Base-by-base conservation (phyloP, 2,113 vertebrate species). In the Otolemur garnettii region DNA sequence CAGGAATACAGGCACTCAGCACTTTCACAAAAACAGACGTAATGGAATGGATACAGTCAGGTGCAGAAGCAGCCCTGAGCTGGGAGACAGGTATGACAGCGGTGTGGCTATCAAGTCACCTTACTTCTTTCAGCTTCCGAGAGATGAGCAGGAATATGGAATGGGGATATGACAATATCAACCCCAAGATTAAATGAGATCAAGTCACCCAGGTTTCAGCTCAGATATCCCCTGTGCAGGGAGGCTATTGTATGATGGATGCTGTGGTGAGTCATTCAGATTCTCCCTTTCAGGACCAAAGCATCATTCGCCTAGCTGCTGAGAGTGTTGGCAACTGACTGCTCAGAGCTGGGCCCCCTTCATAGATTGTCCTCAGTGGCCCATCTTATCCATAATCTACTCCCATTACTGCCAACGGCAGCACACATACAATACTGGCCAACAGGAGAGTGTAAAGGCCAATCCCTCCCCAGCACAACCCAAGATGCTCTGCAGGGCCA, bases 111-210 rank as follows among this genome's bases (percentile, higher is more conserved):
- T 5, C 12, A 74, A 77, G 22, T 89, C 82, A 50, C 57, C 82
- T 84, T 24, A 80, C 55, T 64, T 77, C 62, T 87, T 59, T 91
- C 50, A 66, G 24, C 7, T 88, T 69, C 50, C 18, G 7, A 86
- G 75, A 94, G 59, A 17, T 87, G 83, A 93, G 90, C 19, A 14
- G 59, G 18, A 24, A 66, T n/a, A 60, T 12, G 68, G 82, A 79
- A 15, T n/a, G 38, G 38, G 21, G 22, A 59, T 81, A 69, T 71
- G 59, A 85, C 22, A 78, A 26, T 59, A 75, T 66, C 30, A 13
- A 85, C 10, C 7, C 38, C 28, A 81, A 45, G n/a, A 87, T 64
- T 81, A 87, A 80, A 72, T 19, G 10, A 4, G 4, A 87, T 87
- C 21, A 15, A 9, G 38, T n/a, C 53, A 57, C 82, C 35, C 0